Percentiles rank a stretch among this genome's conserved stretches.
phyloP scores from a whole-genome alignment of 2,888 invertebrate genomes.

The Fragum whitleyi region DNA sequence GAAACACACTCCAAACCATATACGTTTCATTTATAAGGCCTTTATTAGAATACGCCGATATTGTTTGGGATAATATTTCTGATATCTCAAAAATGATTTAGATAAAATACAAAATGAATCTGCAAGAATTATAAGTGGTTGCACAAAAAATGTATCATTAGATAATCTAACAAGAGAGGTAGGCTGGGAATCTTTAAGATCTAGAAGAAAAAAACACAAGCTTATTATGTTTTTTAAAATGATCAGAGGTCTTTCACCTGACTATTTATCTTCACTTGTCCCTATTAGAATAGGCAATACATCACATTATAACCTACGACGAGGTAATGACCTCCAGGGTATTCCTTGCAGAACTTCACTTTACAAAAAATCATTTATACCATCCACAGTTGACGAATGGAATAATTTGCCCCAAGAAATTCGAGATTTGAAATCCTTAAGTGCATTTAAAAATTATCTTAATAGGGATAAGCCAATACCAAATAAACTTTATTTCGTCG shows the following conservation, averaged over 20 bases:
- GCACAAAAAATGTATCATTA: neutral
- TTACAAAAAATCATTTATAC: neutral
- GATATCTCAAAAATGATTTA: no score
- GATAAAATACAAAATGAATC: slow-evolving; percentile 4
- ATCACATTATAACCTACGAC: neutral
- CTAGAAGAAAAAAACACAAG: no score
- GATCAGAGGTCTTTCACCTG: neutral
- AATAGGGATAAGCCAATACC: neutral
- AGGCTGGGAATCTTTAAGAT: slow-evolving; percentile 10
- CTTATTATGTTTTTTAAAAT: no score
- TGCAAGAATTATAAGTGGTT: neutral
- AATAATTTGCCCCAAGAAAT: neutral
- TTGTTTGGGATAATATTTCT: slow-evolving; percentile 3
- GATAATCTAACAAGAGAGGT: neutral
- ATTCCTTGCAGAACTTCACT: neutral
- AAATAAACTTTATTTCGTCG: neutral
- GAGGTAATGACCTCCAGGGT: neutral
- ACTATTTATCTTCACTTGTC: neutral
- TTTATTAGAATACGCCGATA: neutral
- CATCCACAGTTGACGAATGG: neutral
- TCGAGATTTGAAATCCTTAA: no score
- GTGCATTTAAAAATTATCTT: neutral
- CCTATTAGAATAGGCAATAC: neutral
- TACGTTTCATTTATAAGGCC: neutral
- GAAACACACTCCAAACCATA: neutral